A percentile compares a stretch with the other conserved stretches of the same genome.
Conservation (phyloP, 2,113 vertebrate genomes). For the Cephalophus harveyi region DNA sequence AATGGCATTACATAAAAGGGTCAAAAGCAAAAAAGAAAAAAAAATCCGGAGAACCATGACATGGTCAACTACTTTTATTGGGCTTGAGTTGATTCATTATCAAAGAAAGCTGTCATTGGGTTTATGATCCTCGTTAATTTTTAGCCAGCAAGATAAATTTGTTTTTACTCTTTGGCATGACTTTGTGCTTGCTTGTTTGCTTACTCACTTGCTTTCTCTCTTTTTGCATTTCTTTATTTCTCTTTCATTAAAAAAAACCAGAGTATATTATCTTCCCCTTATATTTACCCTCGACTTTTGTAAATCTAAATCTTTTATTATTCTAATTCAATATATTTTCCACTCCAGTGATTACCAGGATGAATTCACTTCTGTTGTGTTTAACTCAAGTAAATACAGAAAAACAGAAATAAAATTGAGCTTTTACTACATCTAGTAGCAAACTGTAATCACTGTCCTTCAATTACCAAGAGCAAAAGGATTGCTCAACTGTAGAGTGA, state of each 20-base stretch:
- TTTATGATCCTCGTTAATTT: conserved; percentile 62
- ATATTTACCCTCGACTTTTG: not conserved
- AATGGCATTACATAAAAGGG: conserved; percentile 56
- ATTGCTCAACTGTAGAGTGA: not conserved
- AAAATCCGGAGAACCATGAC: not conserved
- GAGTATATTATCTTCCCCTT: not conserved
- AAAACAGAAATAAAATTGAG: not conserved
- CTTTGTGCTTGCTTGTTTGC: not conserved
- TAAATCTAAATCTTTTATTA: not conserved
- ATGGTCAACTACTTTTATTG: conserved; percentile 48
- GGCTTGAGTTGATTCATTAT: conserved; percentile 42
- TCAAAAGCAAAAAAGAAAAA: not conserved
- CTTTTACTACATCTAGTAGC: not conserved
- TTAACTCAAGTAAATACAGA: not conserved
- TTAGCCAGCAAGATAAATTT: conserved; percentile 62
- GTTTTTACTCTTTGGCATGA: conserved; percentile 15
- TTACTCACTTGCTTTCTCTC: not conserved
- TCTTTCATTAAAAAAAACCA: not conserved
- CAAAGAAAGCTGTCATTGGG: conserved; percentile 44
- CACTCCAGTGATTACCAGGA: not conserved
- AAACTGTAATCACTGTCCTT: not conserved
- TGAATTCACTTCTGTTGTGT: not conserved
- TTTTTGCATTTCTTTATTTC: not conserved
- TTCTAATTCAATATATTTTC: not conserved
- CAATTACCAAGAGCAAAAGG: not conserved